phyloP scores from a whole-genome alignment of 2,888 invertebrate species.

The Priocnemis perturbator region DNA sequence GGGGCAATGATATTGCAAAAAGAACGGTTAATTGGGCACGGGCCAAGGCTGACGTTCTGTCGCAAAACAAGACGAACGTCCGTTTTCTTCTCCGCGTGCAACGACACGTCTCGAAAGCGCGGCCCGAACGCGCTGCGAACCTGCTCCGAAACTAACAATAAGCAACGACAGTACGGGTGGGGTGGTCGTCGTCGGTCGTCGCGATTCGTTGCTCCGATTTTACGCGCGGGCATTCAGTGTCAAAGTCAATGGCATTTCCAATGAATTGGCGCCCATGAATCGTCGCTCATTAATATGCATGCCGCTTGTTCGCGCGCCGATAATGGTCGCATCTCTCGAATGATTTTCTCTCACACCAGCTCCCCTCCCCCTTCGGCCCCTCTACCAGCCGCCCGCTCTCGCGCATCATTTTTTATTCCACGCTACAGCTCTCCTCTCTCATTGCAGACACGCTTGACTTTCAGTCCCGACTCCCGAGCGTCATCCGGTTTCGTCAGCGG shows the following conservation, averaged over 20 bases:
- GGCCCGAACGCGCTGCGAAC: constrained; percentile 8
- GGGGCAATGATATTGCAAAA: constrained; percentile 43
- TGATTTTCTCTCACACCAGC: background rate
- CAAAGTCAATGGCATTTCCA: constrained; percentile 35
- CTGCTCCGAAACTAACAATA: background rate
- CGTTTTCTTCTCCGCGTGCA: constrained; percentile 2
- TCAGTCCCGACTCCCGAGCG: constrained; percentile 42
- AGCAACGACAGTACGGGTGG: too few relatives aligned
- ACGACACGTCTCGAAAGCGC: background rate
- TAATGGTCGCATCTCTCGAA: too few relatives aligned
- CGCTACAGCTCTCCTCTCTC: constrained; percentile 31
- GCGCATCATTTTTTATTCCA: background rate
- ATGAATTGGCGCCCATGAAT: background rate
- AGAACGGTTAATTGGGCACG: constrained; percentile 44
- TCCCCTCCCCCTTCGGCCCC: background rate
- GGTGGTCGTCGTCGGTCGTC: too few relatives aligned
- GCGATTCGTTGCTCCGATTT: constrained; percentile 9
- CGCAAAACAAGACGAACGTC: constrained; percentile 27
- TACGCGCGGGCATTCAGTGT: constrained; percentile 27
- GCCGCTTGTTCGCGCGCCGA: background rate
- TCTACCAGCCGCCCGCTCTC: background rate
- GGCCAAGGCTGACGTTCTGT: constrained; percentile 40
- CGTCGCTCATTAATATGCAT: background rate
- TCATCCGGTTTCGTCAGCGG: constrained; percentile 59
- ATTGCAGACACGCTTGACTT: constrained; percentile 47